These are phyloP conservation scores for Carabus problematicus DNA, from an alignment of 2,888 invertebrate species.

Conservation along the genomic window DNA sequence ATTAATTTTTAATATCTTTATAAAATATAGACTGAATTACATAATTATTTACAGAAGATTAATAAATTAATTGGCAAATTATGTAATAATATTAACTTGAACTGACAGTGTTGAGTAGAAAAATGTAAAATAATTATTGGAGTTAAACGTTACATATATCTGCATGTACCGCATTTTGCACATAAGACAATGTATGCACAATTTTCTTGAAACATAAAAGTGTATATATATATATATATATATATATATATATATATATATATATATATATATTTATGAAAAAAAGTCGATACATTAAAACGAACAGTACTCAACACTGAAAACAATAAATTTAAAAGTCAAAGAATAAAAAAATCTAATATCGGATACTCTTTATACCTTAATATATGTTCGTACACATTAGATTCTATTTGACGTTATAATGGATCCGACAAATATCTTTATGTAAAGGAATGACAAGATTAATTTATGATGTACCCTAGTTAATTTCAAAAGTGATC, in stretches of 20 bases:
- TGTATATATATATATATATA: too few relatives aligned
- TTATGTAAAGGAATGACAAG: constrained; percentile 39
- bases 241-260: too few relatives aligned
- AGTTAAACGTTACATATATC: constrained; percentile 18
- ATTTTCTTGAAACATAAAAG: too few relatives aligned
- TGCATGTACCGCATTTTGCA: too few relatives aligned
- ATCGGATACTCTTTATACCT: constrained; percentile 35
- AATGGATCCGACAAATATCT: constrained; percentile 27
- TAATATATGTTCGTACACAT: constrained; percentile 29
- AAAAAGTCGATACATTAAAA: constrained; percentile 11
- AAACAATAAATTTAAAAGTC: constrained; percentile 14
- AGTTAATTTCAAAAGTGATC: constrained; percentile 35
- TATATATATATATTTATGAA: too few relatives aligned
- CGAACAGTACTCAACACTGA: constrained; percentile 28
- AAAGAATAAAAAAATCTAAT: constrained; percentile 33
- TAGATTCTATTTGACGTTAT: constrained; percentile 30
- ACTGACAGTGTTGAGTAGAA: constrained; percentile 33
- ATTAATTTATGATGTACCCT: constrained; percentile 37
- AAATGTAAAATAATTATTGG: background rate
- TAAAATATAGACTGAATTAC: constrained; percentile 42
- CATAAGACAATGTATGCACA: too few relatives aligned
- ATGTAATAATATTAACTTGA: constrained; percentile 25
- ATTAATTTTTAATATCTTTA: constrained; percentile 37
- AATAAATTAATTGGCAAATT: constrained; percentile 32
- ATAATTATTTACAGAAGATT: constrained; percentile 37